These are phyloP conservation scores for Nycteola revayana DNA, from an alignment of 2,888 invertebrate species.

Conservation along the genomic window DNA sequence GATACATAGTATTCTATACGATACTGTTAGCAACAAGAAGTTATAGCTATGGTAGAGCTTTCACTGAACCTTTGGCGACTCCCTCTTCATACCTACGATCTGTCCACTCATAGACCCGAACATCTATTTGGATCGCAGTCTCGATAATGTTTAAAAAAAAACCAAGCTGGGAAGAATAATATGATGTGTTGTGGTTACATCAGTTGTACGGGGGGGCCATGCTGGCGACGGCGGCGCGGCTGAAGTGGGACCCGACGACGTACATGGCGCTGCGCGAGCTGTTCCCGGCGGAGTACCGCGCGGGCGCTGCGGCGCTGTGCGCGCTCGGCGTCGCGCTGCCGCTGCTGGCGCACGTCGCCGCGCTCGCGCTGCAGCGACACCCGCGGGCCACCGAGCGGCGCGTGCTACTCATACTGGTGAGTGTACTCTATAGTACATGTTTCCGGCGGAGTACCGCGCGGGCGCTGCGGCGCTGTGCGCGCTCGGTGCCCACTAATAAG, in stretches of 20 bases:
- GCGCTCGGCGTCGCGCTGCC: constrained; percentile 38
- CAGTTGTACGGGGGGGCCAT: constrained; percentile 55
- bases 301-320: constrained; percentile 29
- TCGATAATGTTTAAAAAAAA: no score
- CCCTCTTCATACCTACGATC: no score
- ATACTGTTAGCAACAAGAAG: no score
- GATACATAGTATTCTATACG: no score
- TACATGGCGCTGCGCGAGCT: constrained; percentile 52
- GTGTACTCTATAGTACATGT: constrained; percentile 23
- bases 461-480: constrained; percentile 31
- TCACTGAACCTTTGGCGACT: no score
- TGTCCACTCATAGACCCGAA: no score
- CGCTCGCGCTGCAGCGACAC: constrained; percentile 19
- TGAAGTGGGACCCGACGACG: constrained; percentile 67
- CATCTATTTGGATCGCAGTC: no score
- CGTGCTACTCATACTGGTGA: constrained; percentile 31
- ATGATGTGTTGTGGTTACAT: constrained; percentile 2
- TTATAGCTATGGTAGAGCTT: no score
- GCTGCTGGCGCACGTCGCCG: constrained; percentile 45
- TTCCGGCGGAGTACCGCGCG: constrained; percentile 48
- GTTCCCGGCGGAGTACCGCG: constrained; percentile 49
- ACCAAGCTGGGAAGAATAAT: no score
- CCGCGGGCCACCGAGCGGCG: constrained; percentile 13
- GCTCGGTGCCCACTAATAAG: constrained; percentile 31
- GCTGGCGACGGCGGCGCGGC: constrained; percentile 59